phyloP scores from a whole-genome alignment of 2,113 vertebrate genomes.

The Ptilonorhynchus violaceus region DNA sequence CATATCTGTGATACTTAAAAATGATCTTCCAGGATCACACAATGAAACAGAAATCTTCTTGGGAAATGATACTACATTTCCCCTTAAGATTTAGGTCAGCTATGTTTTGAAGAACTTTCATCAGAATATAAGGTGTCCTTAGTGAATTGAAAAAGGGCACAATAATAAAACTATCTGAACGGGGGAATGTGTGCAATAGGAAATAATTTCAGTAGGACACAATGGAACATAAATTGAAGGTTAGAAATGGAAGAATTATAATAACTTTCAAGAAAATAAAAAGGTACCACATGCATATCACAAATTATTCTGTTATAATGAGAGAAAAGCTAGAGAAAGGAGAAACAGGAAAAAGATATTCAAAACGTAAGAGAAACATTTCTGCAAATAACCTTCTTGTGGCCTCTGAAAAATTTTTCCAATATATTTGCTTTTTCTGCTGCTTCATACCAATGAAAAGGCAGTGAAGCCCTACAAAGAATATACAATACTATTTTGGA shows the following conservation, averaged over 20 bases:
- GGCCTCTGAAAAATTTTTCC: background rate
- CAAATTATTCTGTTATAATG: background rate
- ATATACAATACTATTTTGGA: background rate
- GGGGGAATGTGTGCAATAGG: background rate
- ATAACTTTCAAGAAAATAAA: background rate
- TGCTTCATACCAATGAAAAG: background rate
- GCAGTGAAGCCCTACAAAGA: background rate
- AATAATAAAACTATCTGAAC: conserved; percentile 48
- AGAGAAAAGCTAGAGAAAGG: background rate
- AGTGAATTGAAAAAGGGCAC: conserved; percentile 43
- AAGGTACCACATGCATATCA: background rate
- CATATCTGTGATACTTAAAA: background rate
- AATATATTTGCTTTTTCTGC: background rate
- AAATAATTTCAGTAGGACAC: conserved; percentile 47
- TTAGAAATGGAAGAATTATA: background rate
- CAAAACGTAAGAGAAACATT: background rate
- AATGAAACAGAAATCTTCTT: conserved; percentile 15
- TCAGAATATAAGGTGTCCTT: conserved; percentile 3
- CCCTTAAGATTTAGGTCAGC: conserved; percentile 8
- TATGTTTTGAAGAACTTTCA: conserved; percentile 20
- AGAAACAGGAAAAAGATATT: background rate
- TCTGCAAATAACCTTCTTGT: conserved; percentile 14
- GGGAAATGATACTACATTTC: conserved; percentile 11
- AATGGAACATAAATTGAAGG: conserved; percentile 39
- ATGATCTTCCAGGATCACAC: conserved; percentile 4